Conservation (phyloP, 2,888 invertebrate species). For the Amphiduros pacificus region DNA sequence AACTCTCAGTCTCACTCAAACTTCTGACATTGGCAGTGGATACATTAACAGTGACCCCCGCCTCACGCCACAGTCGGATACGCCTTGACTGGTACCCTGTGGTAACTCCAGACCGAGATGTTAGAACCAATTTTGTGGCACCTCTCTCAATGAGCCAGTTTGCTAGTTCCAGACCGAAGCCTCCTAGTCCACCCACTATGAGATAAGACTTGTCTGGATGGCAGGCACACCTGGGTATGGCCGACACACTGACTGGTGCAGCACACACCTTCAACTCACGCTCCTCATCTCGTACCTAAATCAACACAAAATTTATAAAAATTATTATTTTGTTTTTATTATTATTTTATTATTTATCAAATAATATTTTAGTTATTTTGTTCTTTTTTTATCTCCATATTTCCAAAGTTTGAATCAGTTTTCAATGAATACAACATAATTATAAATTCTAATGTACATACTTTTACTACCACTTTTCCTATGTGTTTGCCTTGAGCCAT, state of each 20-base stretch:
- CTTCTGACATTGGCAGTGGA: slow-evolving; percentile 75
- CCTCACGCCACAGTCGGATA: slow-evolving; percentile 67
- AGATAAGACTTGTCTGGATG: slow-evolving; percentile 64
- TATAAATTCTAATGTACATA: too few species aligned
- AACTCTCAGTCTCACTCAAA: slow-evolving; percentile 70
- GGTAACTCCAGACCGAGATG: slow-evolving; percentile 81
- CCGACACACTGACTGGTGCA: slow-evolving; percentile 61
- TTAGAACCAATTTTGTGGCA: slow-evolving; percentile 80
- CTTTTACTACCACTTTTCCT: slow-evolving; percentile 89
- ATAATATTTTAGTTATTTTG: too few species aligned
- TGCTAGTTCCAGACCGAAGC: slow-evolving; percentile 88
- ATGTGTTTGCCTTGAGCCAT: slow-evolving; percentile 98
- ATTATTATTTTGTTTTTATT: too few species aligned
- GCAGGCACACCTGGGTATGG: slow-evolving; percentile 81
- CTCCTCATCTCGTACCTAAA: slow-evolving; percentile 79
- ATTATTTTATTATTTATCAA: too few species aligned
- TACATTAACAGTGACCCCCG: slow-evolving; percentile 70
- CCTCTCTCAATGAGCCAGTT: slow-evolving; percentile 76
- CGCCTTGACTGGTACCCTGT: slow-evolving; percentile 91
- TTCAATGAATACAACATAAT: too few species aligned
- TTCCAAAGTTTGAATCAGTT: too few species aligned
- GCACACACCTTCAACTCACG: slow-evolving; percentile 56
- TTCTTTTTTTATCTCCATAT: too few species aligned
- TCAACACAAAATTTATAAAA: too few species aligned
- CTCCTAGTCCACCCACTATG: slow-evolving; percentile 84